phyloP scores from a whole-genome alignment of 2,113 vertebrate genomes.

The Oncorhynchus masou region DNA sequence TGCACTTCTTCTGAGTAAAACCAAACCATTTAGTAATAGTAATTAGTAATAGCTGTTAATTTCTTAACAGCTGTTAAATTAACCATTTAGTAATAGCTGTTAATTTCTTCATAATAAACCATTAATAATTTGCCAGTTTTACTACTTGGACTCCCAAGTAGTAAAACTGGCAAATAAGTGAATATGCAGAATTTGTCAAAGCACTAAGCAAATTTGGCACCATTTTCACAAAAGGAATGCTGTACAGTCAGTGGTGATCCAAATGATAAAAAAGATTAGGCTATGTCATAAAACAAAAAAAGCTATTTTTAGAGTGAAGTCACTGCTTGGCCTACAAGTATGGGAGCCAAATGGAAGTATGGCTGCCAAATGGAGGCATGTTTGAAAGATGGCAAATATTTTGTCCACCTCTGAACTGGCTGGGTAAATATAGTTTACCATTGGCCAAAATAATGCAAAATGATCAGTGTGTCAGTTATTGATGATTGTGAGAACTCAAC shows the following conservation, averaged over 20 bases:
- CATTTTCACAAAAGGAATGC: not conserved
- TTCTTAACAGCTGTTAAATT: too few relatives aligned
- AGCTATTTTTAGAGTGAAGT: not conserved
- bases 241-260: not conserved
- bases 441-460: too few relatives aligned
- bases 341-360: not conserved
- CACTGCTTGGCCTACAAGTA: too few relatives aligned
- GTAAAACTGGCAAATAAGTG: slow-evolving; percentile 21
- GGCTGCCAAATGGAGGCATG: not conserved
- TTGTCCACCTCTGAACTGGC: too few relatives aligned
- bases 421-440: too few relatives aligned
- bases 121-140: slow-evolving; percentile 29
- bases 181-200: not conserved
- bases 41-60: slow-evolving; percentile 35
- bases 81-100: slow-evolving; percentile 33
- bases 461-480: too few relatives aligned
- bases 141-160: slow-evolving; percentile 10
- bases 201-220: not conserved
- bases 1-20: slow-evolving; percentile 32
- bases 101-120: slow-evolving; percentile 43
- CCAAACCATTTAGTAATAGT: slow-evolving; percentile 36
- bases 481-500: too few relatives aligned
- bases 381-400: not conserved
- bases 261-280: not conserved
- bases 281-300: not conserved